Evolutionary conservation across 2,888 invertebrate genomes (phyloP), one percentile per base, ranked within the genome.

Genomic region (Sinelater perroti): DNA sequence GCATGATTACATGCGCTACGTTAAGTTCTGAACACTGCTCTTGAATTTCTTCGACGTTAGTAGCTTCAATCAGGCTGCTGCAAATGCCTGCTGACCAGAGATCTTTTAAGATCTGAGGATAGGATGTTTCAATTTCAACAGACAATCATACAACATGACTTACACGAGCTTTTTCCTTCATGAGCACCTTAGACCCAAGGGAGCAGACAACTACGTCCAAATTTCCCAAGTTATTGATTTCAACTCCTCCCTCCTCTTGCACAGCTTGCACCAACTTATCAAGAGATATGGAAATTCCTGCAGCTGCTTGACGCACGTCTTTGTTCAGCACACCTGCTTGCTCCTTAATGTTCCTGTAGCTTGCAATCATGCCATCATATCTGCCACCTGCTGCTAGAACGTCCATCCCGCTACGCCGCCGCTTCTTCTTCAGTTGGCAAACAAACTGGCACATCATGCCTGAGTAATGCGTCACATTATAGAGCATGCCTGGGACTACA

Each of bases 321-420:
- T 67, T 70, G 17, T 62, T 66, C 4, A 60, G 46, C 58, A 70
- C 68, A 55, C 66, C 70, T 2, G 70, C 71, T 45, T 72, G 69
- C 24, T 72, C 71, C 55, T 73, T 66, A 11, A 71, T 79, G 62
- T 82, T 85, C 78, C 89, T 85, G 70, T 89, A 90, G 46, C 86
- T 85, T 47, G 84, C 80, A 8, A 97, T 83, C 80, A 96, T 83
- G 6, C 84, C 84, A 75, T 97, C 95, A 69, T 96, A 97, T 66
- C 95, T 85, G 28, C 96, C 95, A 0, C 97, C 97, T 4, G 87
- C 90, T 0, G 95, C 95, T 33, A 97, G 81, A 0, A 95, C 86
- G 64, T 84, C 90, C 68, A 80, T 83, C 62, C 79, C 85, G 11
- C 77, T 76, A 58, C 80, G 80, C 60, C 80, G 81, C 49, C 81